Evolutionary conservation across 2,113 vertebrate species (phyloP).

Genomic region (Phaetusa simplex): DNA sequence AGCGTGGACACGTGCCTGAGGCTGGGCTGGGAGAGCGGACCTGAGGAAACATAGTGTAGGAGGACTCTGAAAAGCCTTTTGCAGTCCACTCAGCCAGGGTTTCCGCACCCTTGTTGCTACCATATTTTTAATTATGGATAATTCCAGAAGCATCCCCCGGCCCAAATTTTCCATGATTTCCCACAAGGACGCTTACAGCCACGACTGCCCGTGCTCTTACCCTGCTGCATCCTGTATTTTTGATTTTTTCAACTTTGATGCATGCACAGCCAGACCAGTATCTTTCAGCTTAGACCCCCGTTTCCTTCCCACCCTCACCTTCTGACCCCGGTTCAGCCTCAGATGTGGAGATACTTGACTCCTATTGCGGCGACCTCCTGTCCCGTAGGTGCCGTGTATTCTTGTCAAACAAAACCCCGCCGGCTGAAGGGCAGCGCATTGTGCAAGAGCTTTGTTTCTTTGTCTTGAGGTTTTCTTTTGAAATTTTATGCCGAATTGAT

Average conservation of each 20-base stretch:
- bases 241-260: background rate
- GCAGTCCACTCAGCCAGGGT: background rate
- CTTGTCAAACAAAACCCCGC: background rate
- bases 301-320: constrained; percentile 15
- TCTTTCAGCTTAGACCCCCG: background rate
- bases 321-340: background rate
- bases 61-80: background rate
- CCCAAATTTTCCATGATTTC: background rate
- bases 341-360: background rate
- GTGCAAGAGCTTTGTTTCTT: constrained; percentile 17
- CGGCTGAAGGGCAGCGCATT: background rate
- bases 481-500: background rate
- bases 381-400: background rate
- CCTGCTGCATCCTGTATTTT: background rate
- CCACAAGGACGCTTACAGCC: background rate
- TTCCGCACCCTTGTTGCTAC: background rate
- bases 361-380: background rate
- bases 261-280: background rate
- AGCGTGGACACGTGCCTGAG: background rate
- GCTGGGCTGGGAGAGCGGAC: background rate
- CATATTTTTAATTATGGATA: background rate
- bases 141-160: background rate
- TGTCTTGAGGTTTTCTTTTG: constrained; percentile 18
- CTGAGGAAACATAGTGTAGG: background rate
- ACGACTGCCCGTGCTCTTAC: background rate